phyloP scores from a whole-genome alignment of 2,888 invertebrate species.

The Polietes domitor region DNA sequence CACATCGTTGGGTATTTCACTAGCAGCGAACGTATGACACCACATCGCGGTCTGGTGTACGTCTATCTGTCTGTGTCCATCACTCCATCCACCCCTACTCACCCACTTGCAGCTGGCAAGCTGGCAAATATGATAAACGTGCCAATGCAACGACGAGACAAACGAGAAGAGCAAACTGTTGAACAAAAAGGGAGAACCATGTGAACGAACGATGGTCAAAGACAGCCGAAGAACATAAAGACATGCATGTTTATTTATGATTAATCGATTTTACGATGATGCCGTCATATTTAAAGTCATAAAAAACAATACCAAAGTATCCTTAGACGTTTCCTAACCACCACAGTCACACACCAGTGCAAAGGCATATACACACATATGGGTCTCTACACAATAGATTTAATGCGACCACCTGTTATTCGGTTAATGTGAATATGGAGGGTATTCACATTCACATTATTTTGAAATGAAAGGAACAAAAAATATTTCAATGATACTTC shows the following conservation, averaged over 20 bases:
- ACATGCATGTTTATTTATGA: constrained; percentile 73
- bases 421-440: too few species aligned
- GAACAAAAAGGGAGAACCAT: constrained; percentile 52
- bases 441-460: too few species aligned
- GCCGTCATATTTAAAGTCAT: constrained; percentile 56
- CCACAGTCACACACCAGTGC: not conserved
- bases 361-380: constrained; percentile 12
- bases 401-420: too few species aligned
- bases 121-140: constrained; percentile 59
- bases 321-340: constrained; percentile 12
- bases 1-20: too few species aligned
- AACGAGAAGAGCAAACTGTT: constrained; percentile 29
- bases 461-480: too few species aligned
- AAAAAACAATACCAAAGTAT: not conserved
- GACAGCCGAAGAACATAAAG: not conserved
- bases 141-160: constrained; percentile 38
- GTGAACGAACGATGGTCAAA: constrained; percentile 11
- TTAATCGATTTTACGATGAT: constrained; percentile 74
- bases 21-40: too few species aligned
- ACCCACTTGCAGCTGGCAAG: constrained; percentile 18
- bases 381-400: not conserved
- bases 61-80: too few species aligned
- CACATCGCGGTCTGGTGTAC: too few species aligned
- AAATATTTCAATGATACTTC: too few species aligned
- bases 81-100: too few species aligned